Percentiles rank a stretch among this genome's conserved stretches.
Evolutionary conservation across 2,888 invertebrate species (phyloP).

Genomic region (Liopterus haemorrhoidalis): DNA sequence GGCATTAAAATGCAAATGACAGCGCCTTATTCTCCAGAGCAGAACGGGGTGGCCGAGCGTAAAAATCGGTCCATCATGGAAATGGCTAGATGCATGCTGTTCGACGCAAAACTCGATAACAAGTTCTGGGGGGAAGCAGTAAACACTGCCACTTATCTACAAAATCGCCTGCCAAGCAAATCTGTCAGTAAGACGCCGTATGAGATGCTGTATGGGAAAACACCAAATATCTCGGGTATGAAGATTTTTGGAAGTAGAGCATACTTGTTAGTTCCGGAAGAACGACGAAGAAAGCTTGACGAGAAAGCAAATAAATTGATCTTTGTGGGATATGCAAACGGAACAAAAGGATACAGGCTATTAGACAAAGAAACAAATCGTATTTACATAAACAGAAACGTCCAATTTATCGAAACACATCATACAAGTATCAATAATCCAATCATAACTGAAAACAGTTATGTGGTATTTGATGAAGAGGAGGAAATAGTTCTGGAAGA

Average conservation of each 20-base stretch:
- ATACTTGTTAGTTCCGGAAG: conserved; percentile 16
- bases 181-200: conserved; percentile 11
- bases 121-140: conserved; percentile 24
- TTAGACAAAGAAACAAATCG: too few species aligned
- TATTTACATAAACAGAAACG: too few species aligned
- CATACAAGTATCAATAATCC: too few species aligned
- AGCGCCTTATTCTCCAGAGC: conserved; percentile 7
- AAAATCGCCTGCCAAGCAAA: conserved; percentile 8
- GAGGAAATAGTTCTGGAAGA: too few species aligned
- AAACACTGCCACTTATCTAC: conserved; percentile 12
- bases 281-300: conserved; percentile 18
- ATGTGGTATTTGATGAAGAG: too few species aligned
- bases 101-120: conserved; percentile 13
- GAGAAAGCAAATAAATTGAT: background rate
- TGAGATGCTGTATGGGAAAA: conserved; percentile 19
- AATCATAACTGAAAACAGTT: too few species aligned
- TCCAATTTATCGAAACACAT: too few species aligned
- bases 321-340: too few species aligned
- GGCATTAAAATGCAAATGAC: conserved; percentile 29
- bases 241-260: conserved; percentile 20
- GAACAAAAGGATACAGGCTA: too few species aligned
- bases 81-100: conserved; percentile 22
- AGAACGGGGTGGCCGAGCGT: conserved; percentile 4
- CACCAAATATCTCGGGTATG: conserved; percentile 16
- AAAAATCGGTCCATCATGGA: conserved; percentile 27